Evolutionary conservation across 2,113 vertebrate species (phyloP), one percentile per base, ranked within the genome.

Genomic region (Misgurnus mizolepis): DNA sequence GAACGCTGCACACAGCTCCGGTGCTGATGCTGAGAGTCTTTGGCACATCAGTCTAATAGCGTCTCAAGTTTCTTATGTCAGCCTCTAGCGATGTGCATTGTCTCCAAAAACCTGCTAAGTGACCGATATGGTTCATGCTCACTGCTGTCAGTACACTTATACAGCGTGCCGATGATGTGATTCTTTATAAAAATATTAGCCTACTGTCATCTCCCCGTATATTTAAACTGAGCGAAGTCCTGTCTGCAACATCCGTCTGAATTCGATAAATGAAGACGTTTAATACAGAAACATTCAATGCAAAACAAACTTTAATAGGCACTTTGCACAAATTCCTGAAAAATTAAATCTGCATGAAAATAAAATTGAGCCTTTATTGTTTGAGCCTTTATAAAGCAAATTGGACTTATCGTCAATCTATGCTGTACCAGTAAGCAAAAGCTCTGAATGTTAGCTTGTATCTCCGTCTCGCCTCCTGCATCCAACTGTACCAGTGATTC

Each of bases 1-100:
- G 66, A 88, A 66, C 70, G 86, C 88, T 80, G 80, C 66, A 79
- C 60, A 79, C 82, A 83, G 61, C 87, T 88, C 83, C 83, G 39
- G 60, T 83, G 53, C 43, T 72, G 67, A 61, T 43, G 41, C 41
- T 50, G 71, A 47, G 9, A 47, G 9, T 47, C 45, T 47, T 47
- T 47, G 45, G 45, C 45, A 47, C 45, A 47, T 70, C 41, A 55
- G 76, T 75, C 7, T 53, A 78, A 74, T 79, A 69, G 47, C 56
- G 4, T 67, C 73, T 77, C 49, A 69, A 78, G 47, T 76, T 70
- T 22, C 69, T 56, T 60, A 12, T 81, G 74, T 49, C 79, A 84
- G 67, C 9, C 12, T 75, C 49, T 58, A 60, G 69, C 55, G 64
- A 34, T 40, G 49, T 15, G 66, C 50, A 77, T 62, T 79, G 45